Conservation (phyloP, 2,797 vertebrate species). For the Sparus aurata region DNA sequence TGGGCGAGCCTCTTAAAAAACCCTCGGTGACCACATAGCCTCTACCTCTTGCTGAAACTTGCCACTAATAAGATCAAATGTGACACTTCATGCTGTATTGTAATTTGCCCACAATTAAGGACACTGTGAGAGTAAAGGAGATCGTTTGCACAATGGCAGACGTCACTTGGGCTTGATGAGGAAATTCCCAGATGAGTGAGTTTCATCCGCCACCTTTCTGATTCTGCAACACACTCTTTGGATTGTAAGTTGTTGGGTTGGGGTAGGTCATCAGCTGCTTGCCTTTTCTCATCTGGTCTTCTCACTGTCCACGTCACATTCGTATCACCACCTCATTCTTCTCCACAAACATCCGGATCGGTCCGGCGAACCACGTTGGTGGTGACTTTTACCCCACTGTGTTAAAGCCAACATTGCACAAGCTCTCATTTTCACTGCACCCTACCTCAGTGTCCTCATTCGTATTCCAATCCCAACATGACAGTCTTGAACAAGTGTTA, state of each 20-base stretch:
- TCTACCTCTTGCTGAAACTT: conserved; percentile 35
- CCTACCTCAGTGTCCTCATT: conserved; percentile 8
- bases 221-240: not conserved
- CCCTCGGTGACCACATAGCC: conserved; percentile 50
- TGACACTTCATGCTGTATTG: conserved; percentile 34
- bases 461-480: conserved; percentile 38
- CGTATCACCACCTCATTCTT: not conserved
- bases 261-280: not conserved
- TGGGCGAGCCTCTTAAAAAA: conserved; percentile 34
- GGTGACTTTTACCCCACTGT: not conserved
- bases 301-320: conserved; percentile 19
- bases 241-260: not conserved
- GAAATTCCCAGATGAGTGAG: conserved; percentile 42
- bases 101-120: conserved; percentile 32
- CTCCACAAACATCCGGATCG: not conserved
- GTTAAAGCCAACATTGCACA: conserved; percentile 44
- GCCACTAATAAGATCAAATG: conserved; percentile 48
- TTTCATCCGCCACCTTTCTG: conserved; percentile 8
- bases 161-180: conserved; percentile 13
- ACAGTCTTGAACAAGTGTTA: conserved; percentile 25
- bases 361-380: conserved; percentile 4
- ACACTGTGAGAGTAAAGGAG: conserved; percentile 27
- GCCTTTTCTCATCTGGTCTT: conserved; percentile 5
- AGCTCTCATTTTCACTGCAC: conserved; percentile 24
- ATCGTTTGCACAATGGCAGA: conserved; percentile 45